Base-by-base conservation (phyloP, 2,797 vertebrate species). In the Centropyge bicolor region DNA sequence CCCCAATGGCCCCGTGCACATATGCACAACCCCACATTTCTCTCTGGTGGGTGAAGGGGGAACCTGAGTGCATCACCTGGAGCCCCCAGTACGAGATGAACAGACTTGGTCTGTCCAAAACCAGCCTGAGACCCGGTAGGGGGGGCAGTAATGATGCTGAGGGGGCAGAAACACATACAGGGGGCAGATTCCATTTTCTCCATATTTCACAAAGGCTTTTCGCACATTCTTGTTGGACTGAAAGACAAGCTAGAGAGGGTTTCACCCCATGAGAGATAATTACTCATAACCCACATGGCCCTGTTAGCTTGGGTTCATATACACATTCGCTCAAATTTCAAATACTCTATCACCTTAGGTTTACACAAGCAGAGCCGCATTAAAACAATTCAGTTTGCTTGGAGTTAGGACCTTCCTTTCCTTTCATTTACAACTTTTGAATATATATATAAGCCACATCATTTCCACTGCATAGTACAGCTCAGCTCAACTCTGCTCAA, bases 31-130 rank as follows among this genome's bases (percentile, higher is more conserved):
- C 69, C 83, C 56, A 35, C 68, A 67, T 80, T 82, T 67, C 76
- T 86, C 84, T 93, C 71, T 16, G 81, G 51, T 75, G 80, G 73
- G 80, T 82, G 83, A 85, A 82, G 70, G 61, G 66, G 72, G 78
- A 82, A 81, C 81, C 82, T 70, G 80, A 85, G 81, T 81, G 86
- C 82, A 90, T 92, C 93, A 93, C 91, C 91, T 88, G 78, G 48
- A 90, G 89, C 89, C 89, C 80, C 76, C 35, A 24, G 72, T 83
- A 88, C 57, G 51, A 87, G 85, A 80, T n/a, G 46, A 82, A 86
- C 75, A 76, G 83, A 68, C 63, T 74, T 35, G 52, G 63, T 62
- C 74, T 87, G 75, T 90, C 85, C 78, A 79, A 79, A 82, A 81
- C 81, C 57, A 88, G 85, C 77, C 83, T 8, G 36, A 83, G 60